A percentile compares a stretch with the other conserved stretches of the same genome.
Conservation (phyloP, 2,888 invertebrate species). For the Dione juno region DNA sequence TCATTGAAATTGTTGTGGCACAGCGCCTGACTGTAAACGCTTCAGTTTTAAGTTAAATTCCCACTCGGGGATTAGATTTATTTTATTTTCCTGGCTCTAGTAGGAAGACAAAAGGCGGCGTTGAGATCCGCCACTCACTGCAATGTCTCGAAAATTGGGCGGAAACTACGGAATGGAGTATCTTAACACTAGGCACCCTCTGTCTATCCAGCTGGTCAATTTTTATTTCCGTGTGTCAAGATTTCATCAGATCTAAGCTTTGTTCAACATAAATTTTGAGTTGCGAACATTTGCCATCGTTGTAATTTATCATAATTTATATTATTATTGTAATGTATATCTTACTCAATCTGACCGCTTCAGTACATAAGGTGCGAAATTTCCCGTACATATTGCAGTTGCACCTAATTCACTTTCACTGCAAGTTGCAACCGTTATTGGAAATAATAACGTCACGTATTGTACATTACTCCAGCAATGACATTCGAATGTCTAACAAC, state of each 20-base stretch:
- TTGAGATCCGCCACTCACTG: too few species aligned
- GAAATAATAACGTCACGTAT: constrained; percentile 34
- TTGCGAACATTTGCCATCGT: not conserved
- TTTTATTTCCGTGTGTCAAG: too few species aligned
- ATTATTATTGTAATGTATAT: not conserved
- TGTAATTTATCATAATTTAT: not conserved
- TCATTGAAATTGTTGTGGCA: not conserved
- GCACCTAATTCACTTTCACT: constrained; percentile 30
- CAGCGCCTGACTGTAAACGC: not conserved
- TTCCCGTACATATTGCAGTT: constrained; percentile 41
- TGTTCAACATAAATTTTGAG: too few species aligned
- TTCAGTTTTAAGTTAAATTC: too few species aligned
- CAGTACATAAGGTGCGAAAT: constrained; percentile 21
- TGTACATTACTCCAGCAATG: constrained; percentile 29
- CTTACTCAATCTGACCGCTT: constrained; percentile 12
- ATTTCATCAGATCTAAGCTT: too few species aligned
- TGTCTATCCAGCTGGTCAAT: too few species aligned
- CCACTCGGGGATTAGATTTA: too few species aligned
- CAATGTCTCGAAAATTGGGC: too few species aligned
- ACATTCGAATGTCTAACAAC: constrained; percentile 22
- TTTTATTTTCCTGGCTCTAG: too few species aligned
- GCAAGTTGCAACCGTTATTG: constrained; percentile 24
- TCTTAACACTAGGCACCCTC: too few species aligned
- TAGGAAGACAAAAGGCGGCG: too few species aligned
- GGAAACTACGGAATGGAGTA: too few species aligned